phyloP scores from a whole-genome alignment of 2,797 vertebrate genomes.

The Gallirallus australis region DNA sequence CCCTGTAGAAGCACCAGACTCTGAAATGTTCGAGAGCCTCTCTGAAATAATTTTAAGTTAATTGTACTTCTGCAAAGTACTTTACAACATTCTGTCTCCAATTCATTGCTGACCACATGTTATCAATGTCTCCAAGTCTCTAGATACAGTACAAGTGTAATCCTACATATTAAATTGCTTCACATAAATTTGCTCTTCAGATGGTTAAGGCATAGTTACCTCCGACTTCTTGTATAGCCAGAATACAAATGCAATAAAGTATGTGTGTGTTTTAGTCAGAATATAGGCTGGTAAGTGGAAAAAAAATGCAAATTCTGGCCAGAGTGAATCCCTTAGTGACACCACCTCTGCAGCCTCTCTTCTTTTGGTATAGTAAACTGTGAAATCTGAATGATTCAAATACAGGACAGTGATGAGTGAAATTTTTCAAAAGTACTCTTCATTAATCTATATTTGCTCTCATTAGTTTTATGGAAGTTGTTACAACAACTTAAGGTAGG shows the following conservation, averaged over 20 bases:
- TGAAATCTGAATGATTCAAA: background rate
- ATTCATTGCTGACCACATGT: background rate
- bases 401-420: background rate
- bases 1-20: background rate
- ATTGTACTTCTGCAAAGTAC: slow-evolving; percentile 1
- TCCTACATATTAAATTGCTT: background rate
- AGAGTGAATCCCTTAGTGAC: background rate
- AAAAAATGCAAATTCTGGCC: background rate
- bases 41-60: slow-evolving; percentile 17
- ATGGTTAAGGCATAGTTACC: background rate
- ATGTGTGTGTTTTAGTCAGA: fast-evolving
- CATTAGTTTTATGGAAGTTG: background rate
- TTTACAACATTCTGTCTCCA: background rate
- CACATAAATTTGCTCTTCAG: background rate
- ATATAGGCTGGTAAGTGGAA: background rate
- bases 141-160: background rate
- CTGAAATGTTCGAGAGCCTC: slow-evolving; percentile 12
- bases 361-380: background rate
- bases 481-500: background rate
- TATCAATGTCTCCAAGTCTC: background rate
- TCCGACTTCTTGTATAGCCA: background rate
- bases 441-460: background rate
- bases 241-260: background rate
- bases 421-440: background rate
- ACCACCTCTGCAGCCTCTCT: background rate